Evolutionary conservation across 2,797 vertebrate genomes (phyloP).

Genomic region (Micrastur ruficollis): DNA sequence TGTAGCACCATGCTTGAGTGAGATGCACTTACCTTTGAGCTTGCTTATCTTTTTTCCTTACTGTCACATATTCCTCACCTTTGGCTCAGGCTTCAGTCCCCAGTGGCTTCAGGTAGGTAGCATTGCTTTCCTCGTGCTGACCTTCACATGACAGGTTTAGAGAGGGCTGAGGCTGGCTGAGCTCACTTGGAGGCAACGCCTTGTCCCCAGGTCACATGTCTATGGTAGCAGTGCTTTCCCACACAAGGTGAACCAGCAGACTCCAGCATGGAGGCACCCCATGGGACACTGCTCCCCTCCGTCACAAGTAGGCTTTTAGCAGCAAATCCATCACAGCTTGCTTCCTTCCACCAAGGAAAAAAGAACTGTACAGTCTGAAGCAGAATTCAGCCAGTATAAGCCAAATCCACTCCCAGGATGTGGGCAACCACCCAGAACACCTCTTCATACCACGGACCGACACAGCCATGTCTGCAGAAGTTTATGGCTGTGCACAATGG

Average conservation of each 20-base stretch:
- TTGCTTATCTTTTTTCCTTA: neutral
- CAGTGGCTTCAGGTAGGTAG: neutral
- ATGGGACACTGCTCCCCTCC: neutral
- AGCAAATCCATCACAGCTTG: neutral
- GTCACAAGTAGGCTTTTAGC: neutral
- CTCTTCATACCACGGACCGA: neutral
- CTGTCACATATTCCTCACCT: neutral
- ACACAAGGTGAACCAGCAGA: rapidly evolving
- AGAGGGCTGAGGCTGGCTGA: neutral
- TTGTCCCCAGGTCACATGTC: neutral
- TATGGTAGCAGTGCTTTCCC: neutral
- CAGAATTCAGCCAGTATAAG: neutral
- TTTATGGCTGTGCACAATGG: neutral
- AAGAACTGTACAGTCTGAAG: neutral
- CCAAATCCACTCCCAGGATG: neutral
- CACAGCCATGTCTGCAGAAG: neutral
- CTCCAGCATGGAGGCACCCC: neutral
- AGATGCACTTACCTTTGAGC: neutral
- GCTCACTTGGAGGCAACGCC: neutral
- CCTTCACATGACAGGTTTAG: neutral
- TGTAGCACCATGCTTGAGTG: rapidly evolving
- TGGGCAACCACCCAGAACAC: neutral
- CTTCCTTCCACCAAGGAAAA: neutral
- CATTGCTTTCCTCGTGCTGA: neutral
- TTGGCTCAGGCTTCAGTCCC: neutral